Conservation (phyloP, 1,140 invertebrate species). For the Heliconius melpomene region DNA sequence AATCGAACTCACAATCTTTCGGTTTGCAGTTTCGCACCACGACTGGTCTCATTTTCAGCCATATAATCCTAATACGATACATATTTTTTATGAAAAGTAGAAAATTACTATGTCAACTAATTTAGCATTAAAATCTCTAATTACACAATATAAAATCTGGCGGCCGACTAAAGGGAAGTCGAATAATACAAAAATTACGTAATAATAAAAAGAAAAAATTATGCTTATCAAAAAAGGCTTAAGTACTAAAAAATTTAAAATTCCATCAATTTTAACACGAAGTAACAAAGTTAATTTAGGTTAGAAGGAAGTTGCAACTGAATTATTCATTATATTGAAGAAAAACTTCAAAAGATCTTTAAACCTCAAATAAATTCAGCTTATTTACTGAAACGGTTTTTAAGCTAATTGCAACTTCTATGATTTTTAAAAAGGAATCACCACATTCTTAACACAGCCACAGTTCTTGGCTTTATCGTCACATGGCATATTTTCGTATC, state of each 20-base stretch:
- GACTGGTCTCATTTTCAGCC: too few relatives aligned
- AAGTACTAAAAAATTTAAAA: background rate
- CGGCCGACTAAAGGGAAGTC: too few relatives aligned
- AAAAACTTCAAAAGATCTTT: conserved; percentile 18
- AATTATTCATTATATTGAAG: conserved; percentile 18
- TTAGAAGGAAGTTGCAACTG: conserved; percentile 9
- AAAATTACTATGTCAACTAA: too few relatives aligned
- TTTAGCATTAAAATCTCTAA: too few relatives aligned
- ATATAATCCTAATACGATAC: too few relatives aligned
- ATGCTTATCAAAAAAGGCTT: too few relatives aligned
- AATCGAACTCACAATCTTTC: too few relatives aligned
- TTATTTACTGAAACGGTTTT: background rate
- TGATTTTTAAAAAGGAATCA: background rate
- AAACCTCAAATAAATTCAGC: conserved; percentile 7
- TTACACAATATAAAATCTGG: too few relatives aligned
- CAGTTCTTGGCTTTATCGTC: background rate
- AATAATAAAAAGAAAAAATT: background rate
- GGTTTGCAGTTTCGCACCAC: too few relatives aligned
- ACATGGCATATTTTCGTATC: background rate
- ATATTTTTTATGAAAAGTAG: too few relatives aligned
- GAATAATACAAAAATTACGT: background rate
- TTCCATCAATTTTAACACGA: background rate
- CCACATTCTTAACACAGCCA: background rate
- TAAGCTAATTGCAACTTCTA: background rate
- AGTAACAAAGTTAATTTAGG: conserved; percentile 6